These are phyloP conservation scores for Punctoribates punctum DNA, from an alignment of 2,888 invertebrate genomes.

Conservation along the genomic window DNA sequence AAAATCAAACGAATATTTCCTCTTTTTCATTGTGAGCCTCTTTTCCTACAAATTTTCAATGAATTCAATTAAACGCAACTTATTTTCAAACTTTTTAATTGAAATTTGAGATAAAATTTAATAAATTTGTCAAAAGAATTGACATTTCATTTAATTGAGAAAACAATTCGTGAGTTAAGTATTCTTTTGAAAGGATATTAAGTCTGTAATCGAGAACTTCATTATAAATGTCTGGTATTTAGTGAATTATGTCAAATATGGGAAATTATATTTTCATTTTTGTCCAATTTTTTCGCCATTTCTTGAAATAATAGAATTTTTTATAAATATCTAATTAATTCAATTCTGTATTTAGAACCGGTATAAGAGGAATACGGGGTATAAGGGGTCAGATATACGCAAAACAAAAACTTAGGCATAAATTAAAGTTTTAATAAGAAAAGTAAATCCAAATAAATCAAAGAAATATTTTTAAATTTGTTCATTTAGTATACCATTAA, in stretches of 20 bases:
- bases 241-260: neutral
- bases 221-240: neutral
- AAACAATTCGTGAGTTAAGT: neutral
- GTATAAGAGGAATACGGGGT: neutral
- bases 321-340: constrained; percentile 10
- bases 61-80: neutral
- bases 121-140: neutral
- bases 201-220: neutral
- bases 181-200: too few relatives aligned
- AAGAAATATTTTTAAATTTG: neutral
- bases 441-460: neutral
- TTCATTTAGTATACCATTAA: neutral
- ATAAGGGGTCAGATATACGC: constrained; percentile 3
- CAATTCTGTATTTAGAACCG: neutral
- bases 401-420: neutral
- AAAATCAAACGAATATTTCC: neutral
- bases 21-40: neutral
- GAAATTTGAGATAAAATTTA: neutral
- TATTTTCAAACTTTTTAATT: neutral
- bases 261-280: neutral
- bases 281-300: neutral
- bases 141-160: neutral
- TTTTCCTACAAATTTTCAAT: neutral
- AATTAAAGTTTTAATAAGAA: neutral
- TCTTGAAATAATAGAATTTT: neutral